phyloP scores from a whole-genome alignment of 2,888 invertebrate genomes.

The Dasypogon diadema region DNA sequence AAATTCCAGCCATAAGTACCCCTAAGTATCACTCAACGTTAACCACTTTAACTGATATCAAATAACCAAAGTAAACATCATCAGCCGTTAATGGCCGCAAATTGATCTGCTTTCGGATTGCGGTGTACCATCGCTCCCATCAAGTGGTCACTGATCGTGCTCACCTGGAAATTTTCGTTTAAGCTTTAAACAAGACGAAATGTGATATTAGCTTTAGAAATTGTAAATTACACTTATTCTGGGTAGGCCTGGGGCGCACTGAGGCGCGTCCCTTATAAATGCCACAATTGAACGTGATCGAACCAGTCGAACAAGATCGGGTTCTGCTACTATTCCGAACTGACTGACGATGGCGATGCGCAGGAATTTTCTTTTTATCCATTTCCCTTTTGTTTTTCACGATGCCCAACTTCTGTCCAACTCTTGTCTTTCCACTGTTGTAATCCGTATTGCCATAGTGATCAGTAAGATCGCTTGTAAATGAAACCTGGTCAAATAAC shows the following conservation, averaged over 20 bases:
- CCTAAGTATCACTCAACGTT: neutral
- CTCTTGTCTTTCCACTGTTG: conserved; percentile 45
- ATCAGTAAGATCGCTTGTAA: conserved; percentile 28
- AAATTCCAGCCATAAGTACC: no score
- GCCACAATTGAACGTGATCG: conserved; percentile 49
- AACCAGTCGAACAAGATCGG: conserved; percentile 38
- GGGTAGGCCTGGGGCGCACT: neutral
- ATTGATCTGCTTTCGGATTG: conserved; percentile 41
- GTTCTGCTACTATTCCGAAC: conserved; percentile 11
- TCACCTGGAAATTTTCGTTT: conserved; percentile 27
- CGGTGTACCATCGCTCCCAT: neutral
- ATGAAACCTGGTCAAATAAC: conserved; percentile 37
- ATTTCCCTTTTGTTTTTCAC: conserved; percentile 24
- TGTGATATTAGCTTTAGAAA: conserved; percentile 23
- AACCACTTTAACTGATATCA: conserved; percentile 9
- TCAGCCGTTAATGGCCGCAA: conserved; percentile 34
- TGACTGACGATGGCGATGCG: conserved; percentile 11
- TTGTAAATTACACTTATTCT: conserved; percentile 13
- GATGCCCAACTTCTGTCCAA: conserved; percentile 17
- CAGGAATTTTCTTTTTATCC: conserved; percentile 24
- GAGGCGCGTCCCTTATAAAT: conserved; percentile 34
- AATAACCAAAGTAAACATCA: conserved; percentile 46
- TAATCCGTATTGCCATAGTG: conserved; percentile 13
- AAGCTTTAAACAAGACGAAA: conserved; percentile 15
- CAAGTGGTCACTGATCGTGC: conserved; percentile 6